These are phyloP conservation scores for Pipistrellus pygmaeus DNA, from an alignment of 2,797 vertebrate genomes.

Conservation along the genomic window DNA sequence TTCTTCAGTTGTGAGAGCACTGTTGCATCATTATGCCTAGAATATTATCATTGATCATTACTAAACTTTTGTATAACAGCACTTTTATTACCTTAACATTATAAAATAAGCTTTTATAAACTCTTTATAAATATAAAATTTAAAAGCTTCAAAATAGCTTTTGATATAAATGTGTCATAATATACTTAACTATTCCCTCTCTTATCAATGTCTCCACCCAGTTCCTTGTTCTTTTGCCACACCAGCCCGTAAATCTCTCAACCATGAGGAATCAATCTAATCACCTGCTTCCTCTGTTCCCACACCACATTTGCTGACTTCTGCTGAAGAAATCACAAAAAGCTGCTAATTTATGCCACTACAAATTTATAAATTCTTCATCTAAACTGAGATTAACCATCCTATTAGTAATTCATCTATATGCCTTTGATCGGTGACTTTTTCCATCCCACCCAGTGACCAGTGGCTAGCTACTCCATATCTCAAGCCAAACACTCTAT, in stretches of 20 bases:
- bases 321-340: conserved; percentile 26
- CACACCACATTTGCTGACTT: conserved; percentile 4
- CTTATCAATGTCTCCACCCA: neutral
- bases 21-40: conserved; percentile 18
- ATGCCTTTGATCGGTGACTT: neutral
- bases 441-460: neutral
- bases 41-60: conserved; percentile 27
- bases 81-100: conserved; percentile 35
- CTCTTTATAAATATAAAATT: conserved; percentile 31
- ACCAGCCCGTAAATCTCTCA: conserved; percentile 13
- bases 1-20: neutral
- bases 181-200: conserved; percentile 28
- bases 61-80: conserved; percentile 21
- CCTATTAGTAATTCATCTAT: conserved; percentile 41
- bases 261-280: conserved; percentile 28
- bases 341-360: conserved; percentile 26
- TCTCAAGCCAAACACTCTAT: neutral
- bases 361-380: conserved; percentile 1
- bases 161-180: conserved; percentile 45
- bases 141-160: conserved; percentile 25
- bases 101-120: conserved; percentile 21
- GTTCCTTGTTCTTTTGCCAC: conserved; percentile 1
- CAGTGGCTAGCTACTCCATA: neutral
- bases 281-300: conserved; percentile 9
- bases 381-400: conserved; percentile 36